phyloP scores from a whole-genome alignment of 2,888 invertebrate genomes.

The Asteroscopus sphinx region DNA sequence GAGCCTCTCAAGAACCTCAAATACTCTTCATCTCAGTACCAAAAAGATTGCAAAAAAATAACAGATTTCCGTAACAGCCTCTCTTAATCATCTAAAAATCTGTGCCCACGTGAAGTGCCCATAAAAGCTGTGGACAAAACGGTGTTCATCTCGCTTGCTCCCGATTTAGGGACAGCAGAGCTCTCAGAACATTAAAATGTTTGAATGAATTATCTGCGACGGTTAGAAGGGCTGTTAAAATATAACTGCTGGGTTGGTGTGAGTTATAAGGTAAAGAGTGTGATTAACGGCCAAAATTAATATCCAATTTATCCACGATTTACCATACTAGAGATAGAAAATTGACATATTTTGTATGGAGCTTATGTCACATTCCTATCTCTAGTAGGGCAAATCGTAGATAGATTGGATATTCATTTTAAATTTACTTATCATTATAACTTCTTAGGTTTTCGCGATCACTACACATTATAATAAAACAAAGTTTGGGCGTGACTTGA shows the following conservation, averaged over 20 bases:
- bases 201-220: constrained; percentile 66
- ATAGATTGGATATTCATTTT: no score
- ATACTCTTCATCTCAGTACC: background rate
- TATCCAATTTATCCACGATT: no score
- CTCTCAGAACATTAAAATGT: constrained; percentile 62
- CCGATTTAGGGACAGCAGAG: constrained; percentile 62
- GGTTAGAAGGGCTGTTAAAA: constrained; percentile 61
- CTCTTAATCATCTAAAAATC: constrained; percentile 42
- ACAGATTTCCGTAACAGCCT: constrained; percentile 14
- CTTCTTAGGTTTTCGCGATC: no score
- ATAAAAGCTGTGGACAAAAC: constrained; percentile 48
- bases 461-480: no score
- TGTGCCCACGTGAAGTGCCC: constrained; percentile 30
- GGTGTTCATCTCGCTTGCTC: constrained; percentile 52
- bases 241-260: constrained; percentile 49
- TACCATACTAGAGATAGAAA: no score
- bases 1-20: background rate
- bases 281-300: no score
- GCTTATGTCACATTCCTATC: no score
- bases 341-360: no score
- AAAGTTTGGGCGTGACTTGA: no score
- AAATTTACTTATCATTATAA: no score
- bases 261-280: background rate
- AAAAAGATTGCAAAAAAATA: constrained; percentile 2
- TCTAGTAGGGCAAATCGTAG: no score